A percentile compares a stretch with the other conserved stretches of the same genome.
These are phyloP conservation scores for Patagioenas fasciata DNA, from an alignment of 2,113 vertebrate genomes.

Conservation along the genomic window DNA sequence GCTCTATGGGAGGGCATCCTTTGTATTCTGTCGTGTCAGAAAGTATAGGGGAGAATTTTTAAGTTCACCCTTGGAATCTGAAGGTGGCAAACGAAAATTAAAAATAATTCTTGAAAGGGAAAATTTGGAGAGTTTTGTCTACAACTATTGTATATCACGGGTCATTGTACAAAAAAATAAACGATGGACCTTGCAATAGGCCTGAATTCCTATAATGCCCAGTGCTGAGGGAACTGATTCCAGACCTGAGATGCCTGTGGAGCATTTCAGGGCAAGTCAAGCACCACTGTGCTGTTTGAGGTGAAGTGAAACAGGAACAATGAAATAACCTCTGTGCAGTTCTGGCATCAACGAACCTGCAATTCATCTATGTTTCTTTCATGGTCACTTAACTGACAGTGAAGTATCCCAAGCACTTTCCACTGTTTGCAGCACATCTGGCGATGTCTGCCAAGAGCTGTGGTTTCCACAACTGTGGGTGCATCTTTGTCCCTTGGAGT, in stretches of 20 bases:
- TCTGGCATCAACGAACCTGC: background rate
- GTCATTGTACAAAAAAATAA: background rate
- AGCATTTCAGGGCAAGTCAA: background rate
- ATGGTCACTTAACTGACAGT: background rate
- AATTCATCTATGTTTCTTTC: background rate
- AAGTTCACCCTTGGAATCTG: background rate
- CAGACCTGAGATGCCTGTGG: background rate
- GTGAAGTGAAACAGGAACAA: background rate
- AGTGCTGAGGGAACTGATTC: fast-evolving
- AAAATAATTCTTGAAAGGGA: background rate
- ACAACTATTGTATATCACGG: background rate
- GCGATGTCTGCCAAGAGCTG: background rate
- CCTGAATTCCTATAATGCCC: background rate
- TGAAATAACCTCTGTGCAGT: background rate
- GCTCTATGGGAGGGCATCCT: background rate
- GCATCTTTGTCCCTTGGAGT: background rate
- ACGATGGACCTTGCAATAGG: background rate
- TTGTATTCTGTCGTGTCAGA: background rate
- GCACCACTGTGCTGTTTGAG: background rate
- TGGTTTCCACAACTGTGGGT: fast-evolving
- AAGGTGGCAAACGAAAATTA: background rate
- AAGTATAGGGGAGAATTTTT: background rate
- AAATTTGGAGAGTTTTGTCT: background rate
- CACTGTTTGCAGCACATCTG: background rate
- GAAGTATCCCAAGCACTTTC: background rate